Percentiles rank a stretch among this genome's conserved stretches.
These are phyloP conservation scores for Paracanthobrama guichenoti DNA, from an alignment of 2,113 vertebrate genomes.

Conservation along the genomic window DNA sequence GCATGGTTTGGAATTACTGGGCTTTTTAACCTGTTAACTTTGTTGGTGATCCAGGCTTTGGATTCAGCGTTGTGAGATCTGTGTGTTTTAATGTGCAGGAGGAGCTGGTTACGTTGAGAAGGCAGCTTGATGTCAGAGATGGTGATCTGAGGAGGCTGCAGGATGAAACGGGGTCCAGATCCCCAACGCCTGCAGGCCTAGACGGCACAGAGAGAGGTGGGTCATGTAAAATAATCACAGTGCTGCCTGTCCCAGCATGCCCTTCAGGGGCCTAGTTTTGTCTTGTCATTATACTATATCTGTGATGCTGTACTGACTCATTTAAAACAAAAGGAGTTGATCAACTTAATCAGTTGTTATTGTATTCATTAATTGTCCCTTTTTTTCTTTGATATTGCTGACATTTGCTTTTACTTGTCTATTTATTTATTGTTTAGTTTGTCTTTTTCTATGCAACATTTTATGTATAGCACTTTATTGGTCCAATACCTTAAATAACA, in stretches of 20 bases:
- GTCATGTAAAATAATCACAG: conserved; percentile 2
- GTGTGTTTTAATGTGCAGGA: conserved; percentile 75
- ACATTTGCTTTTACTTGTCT: background rate
- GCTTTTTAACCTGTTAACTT: background rate
- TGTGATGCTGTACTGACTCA: background rate
- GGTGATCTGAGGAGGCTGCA: conserved; percentile 83
- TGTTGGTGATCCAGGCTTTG: background rate
- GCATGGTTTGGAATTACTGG: background rate
- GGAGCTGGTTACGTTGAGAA: conserved; percentile 84
- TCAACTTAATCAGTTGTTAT: background rate
- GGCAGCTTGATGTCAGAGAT: conserved; percentile 88
- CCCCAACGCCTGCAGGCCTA: conserved; percentile 68
- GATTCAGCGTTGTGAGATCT: background rate
- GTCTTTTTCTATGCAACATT: background rate
- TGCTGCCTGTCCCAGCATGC: conserved; percentile 31
- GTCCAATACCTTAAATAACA: conserved; percentile 32
- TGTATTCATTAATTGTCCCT: background rate
- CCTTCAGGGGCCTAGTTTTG: conserved; percentile 9
- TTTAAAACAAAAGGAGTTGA: background rate
- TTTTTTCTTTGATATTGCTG: background rate
- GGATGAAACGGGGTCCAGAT: conserved; percentile 80
- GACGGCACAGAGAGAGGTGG: conserved; percentile 86
- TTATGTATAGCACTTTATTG: background rate
- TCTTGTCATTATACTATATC: background rate
- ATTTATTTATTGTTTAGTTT: background rate